Evolutionary conservation across 2,797 vertebrate species (phyloP).

Genomic region (Hydrocynus forskahlii): DNA sequence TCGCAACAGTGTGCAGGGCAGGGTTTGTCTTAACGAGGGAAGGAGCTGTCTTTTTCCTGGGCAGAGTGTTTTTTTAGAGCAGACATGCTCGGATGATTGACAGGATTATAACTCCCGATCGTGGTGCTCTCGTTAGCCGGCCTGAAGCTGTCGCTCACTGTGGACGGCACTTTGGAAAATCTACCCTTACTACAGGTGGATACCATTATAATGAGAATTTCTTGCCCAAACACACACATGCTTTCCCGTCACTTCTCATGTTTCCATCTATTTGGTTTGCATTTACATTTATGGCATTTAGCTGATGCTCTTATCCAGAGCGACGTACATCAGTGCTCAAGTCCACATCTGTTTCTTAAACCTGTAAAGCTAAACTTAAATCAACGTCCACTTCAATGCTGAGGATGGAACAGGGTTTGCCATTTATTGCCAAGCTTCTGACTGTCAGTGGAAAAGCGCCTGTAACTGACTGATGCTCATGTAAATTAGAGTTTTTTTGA

Average conservation of each 20-base stretch:
- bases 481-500: conserved; percentile 8
- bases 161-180: conserved; percentile 5
- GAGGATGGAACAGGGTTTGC: not conserved
- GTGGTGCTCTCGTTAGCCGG: not conserved
- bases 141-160: not conserved
- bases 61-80: not conserved
- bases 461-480: not conserved
- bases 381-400: no score
- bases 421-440: not conserved
- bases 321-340: no score
- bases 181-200: not conserved
- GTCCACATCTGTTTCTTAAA: no score
- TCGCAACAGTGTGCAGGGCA: no score
- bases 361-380: no score
- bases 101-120: not conserved
- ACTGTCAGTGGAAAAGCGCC: not conserved
- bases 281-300: no score
- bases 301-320: no score
- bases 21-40: not conserved
- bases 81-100: conserved; percentile 11
- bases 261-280: conserved; percentile 61
- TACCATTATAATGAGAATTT: not conserved
- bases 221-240: not conserved
- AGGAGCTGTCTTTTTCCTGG: not conserved
- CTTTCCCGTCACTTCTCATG: not conserved